Base-by-base conservation (phyloP, 1,140 invertebrate species). In the Cotesia chilonis region DNA sequence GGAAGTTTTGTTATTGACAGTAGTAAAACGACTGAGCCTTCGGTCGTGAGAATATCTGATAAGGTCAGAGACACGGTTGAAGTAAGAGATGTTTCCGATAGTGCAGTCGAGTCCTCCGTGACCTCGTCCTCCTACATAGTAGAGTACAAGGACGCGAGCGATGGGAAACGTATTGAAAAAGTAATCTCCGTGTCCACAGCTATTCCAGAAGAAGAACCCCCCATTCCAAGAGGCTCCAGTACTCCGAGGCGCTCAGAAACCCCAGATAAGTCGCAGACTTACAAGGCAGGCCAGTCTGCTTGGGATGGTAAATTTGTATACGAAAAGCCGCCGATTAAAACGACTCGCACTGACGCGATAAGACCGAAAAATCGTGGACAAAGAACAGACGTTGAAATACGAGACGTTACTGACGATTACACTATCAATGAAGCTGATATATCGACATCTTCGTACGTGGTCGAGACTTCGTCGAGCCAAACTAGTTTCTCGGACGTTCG, bases 281-380 rank as follows among this genome's bases (percentile, higher is more conserved):
- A 74, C 59, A 82, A 81, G 35, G 86, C 84, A 41, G 86, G 87
- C 4, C 84, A 87, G 67, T 88, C 88, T 0, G 79, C 85, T 3
- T 89, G 88, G 88, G 88, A 89, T 59, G 88, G 88, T n/a, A 55
- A 55, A 55, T 89, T 89, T 55, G 76, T 88, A 6, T 71, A 76
- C 9, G 88, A 89, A 77, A 85, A 86, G 71, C 72, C 84, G 0
- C 12, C 47, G n/a, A 68, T 59, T 6, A 35, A 69, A 20, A 47
- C 65, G 12, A 54, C 61, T 14, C 60, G 38, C 14, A 6, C n/a
- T 5, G 35, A 69, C 12, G 36, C 52, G 12, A 14, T 51, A 6
- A 14, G 37, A 57, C 54, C 52, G 6, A 20, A 67, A 4, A 65
- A 47, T 1, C 76, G 74, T 36, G 35, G n/a, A 17, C 20, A 65